Evolutionary conservation across 2,797 vertebrate species (phyloP).

Genomic region (Caiman crocodilus): DNA sequence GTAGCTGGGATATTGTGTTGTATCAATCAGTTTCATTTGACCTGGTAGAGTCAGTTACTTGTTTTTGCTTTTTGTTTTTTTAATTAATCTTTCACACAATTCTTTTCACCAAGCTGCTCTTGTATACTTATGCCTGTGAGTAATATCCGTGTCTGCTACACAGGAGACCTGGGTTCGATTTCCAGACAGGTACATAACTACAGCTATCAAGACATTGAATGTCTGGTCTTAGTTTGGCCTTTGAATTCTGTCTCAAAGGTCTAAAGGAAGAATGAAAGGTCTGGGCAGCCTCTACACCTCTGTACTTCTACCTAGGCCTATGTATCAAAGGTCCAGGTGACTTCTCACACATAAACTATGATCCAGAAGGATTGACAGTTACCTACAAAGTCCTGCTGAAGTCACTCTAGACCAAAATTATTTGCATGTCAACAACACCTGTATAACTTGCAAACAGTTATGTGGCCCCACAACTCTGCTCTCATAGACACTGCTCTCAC

Average conservation of each 20-base stretch:
- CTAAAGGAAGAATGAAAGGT: too few relatives aligned
- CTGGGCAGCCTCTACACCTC: too few relatives aligned
- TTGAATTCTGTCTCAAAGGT: too few relatives aligned
- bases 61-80: constrained; percentile 38
- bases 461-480: not conserved
- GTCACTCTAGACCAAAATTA: not conserved
- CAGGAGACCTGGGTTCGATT: too few relatives aligned
- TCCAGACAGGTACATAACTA: too few relatives aligned
- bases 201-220: too few relatives aligned
- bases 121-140: not conserved
- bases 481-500: not conserved
- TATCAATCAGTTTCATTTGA: not conserved
- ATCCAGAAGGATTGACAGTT: too few relatives aligned
- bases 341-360: too few relatives aligned
- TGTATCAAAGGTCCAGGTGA: too few relatives aligned
- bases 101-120: not conserved
- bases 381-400: constrained; percentile 24
- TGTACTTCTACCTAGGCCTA: too few relatives aligned
- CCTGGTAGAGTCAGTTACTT: constrained; percentile 20
- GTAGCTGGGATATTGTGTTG: not conserved
- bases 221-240: too few relatives aligned
- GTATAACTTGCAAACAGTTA: constrained; percentile 4
- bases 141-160: too few relatives aligned
- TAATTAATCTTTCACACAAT: constrained; percentile 31
- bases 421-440: not conserved